phyloP scores from a whole-genome alignment of 2,797 vertebrate species.

The Galago senegalensis region DNA sequence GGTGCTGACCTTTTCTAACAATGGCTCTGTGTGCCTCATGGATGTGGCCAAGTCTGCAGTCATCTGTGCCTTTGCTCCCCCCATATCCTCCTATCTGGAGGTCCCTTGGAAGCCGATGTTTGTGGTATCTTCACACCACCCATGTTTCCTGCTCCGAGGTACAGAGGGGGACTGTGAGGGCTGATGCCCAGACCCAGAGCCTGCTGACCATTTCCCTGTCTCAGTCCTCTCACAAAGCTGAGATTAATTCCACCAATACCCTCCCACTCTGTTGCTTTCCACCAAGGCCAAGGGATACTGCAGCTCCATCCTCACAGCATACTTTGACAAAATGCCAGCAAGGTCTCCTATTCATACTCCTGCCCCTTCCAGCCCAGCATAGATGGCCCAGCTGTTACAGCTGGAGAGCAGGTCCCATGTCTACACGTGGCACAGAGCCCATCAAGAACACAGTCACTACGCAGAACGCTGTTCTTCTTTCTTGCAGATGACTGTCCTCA shows the following conservation, averaged over 20 bases:
- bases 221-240: not conserved
- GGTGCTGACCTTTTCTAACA: slow-evolving; percentile 87
- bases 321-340: not conserved
- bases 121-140: slow-evolving; percentile 75
- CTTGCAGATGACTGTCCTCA: slow-evolving; percentile 68
- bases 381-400: not conserved
- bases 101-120: slow-evolving; percentile 89
- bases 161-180: not conserved
- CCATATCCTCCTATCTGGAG: slow-evolving; percentile 65
- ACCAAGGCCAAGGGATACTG: not conserved
- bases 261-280: fast-evolving
- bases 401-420: not conserved
- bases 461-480: not conserved
- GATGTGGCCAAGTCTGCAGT: slow-evolving; percentile 80
- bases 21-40: slow-evolving; percentile 85
- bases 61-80: slow-evolving; percentile 85
- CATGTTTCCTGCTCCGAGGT: slow-evolving; percentile 88
- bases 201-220: not conserved
- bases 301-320: not conserved
- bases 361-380: not conserved
- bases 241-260: too few relatives aligned
- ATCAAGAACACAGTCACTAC: fast-evolving
- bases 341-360: not conserved
- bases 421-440: fast-evolving
- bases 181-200: not conserved